phyloP scores from a whole-genome alignment of 2,113 vertebrate species.

The Ammodytes marinus region DNA sequence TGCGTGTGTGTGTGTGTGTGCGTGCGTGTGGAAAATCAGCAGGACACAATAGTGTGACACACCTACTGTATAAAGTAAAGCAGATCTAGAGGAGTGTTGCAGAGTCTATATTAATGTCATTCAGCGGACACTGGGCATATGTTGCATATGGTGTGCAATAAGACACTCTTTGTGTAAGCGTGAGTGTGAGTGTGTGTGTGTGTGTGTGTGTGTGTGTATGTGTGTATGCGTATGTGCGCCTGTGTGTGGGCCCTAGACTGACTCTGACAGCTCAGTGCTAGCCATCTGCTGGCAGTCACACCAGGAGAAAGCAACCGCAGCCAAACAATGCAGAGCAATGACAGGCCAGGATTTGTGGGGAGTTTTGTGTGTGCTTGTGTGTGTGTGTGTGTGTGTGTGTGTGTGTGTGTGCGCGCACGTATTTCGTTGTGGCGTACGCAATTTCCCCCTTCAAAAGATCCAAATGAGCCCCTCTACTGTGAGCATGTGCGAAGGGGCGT shows the following conservation, averaged over 20 bases:
- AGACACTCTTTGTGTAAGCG: slow-evolving; percentile 71
- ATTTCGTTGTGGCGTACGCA: slow-evolving; percentile 49
- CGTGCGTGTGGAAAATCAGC: slow-evolving; percentile 17
- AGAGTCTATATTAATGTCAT: slow-evolving; percentile 61
- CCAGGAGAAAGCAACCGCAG: slow-evolving; percentile 84
- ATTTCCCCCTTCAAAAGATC: slow-evolving; percentile 77
- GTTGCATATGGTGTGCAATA: slow-evolving; percentile 72
- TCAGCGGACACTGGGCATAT: slow-evolving; percentile 79
- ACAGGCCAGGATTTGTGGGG: slow-evolving; percentile 86
- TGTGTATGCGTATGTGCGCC: slow-evolving; percentile 33
- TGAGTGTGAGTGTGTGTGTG: slow-evolving; percentile 44
- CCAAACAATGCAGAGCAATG: slow-evolving; percentile 86
- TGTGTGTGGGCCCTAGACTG: slow-evolving; percentile 82
- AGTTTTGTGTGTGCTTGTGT: slow-evolving; percentile 55
- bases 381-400: slow-evolving; percentile 46
- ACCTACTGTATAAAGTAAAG: slow-evolving; percentile 33
- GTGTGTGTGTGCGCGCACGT: slow-evolving; percentile 28
- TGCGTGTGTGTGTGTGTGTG: slow-evolving; percentile 1
- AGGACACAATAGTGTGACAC: slow-evolving; percentile 26
- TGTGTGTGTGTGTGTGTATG: slow-evolving; percentile 26
- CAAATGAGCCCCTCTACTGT: slow-evolving; percentile 75
- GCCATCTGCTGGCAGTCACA: slow-evolving; percentile 88
- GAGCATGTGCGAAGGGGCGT: slow-evolving; percentile 84
- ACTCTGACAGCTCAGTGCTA: slow-evolving; percentile 83
- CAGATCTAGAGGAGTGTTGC: slow-evolving; percentile 40